Base-by-base conservation (phyloP, 2,113 vertebrate genomes). In the Urocitellus parryii region DNA sequence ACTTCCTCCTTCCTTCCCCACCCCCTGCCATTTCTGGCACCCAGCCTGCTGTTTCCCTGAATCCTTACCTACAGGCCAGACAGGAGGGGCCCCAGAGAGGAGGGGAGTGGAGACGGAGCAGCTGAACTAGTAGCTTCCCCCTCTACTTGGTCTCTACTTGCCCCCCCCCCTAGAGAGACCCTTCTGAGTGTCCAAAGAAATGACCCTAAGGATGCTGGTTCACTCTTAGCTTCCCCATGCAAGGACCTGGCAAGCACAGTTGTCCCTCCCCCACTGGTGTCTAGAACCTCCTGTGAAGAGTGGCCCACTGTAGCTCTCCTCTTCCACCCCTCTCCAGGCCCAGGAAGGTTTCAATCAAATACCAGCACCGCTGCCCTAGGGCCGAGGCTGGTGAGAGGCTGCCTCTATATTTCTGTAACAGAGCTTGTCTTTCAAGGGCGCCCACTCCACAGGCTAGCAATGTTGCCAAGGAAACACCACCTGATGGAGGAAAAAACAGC, bases 381-480 rank as follows among this genome's bases (percentile, higher is more conserved):
- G 17, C 85, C 4, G 32, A 67, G 58, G 11, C 20, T 22, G 4
- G 32, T 11, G 4, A 32, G 5, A 48, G 32, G 37, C 10, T 25
- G 4, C 70, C 67, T 74, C 45, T 48, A 4, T 51, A 27, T 24
- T 45, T 92, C 58, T 92, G 88, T 16, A 70, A 63, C 76, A 67
- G 32, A 39, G 83, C 67, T 90, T 11, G 5, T 73, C 63, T 79
- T 92, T 95, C 80, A 92, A 53, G 82, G 42, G 17, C 63, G 51
- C 51, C 78, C 37, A 85, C 51, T 80, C 32, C 5, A 10, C 42
- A 79, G 76, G 67, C 48, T 37, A 16, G 78, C 80, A 72, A 42
- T 45, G 91, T 92, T 95, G 88, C 88, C 91, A 88, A 72, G 95
- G 94, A 90, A 95, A 96, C 88, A 34, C 34, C 1, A 7, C 45